These are phyloP conservation scores for Planococcus citri DNA, from an alignment of 1,140 invertebrate genomes.

Conservation along the genomic window DNA sequence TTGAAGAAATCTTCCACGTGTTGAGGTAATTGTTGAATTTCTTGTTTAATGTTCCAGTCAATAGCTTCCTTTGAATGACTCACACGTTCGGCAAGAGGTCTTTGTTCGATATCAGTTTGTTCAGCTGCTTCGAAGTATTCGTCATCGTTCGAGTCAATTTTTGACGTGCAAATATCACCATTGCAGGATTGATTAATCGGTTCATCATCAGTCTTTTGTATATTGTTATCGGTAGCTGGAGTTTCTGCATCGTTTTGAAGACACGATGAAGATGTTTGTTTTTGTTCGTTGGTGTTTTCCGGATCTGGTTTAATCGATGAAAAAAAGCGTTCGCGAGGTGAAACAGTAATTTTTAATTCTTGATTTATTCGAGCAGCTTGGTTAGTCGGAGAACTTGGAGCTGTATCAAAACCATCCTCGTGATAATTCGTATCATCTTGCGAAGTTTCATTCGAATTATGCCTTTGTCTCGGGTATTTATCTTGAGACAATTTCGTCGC, in stretches of 20 bases:
- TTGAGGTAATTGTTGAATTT: background rate
- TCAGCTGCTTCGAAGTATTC: background rate
- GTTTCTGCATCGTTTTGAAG: background rate
- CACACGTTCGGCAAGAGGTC: background rate
- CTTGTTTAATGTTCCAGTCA: background rate
- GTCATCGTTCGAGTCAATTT: background rate
- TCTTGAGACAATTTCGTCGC: background rate
- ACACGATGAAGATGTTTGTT: background rate
- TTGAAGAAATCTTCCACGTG: background rate
- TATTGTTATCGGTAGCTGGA: background rate
- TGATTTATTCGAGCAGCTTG: background rate
- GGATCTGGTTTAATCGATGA: background rate
- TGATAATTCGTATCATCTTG: background rate
- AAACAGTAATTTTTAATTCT: background rate
- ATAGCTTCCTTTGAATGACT: background rate
- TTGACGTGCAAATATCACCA: background rate
- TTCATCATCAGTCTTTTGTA: background rate
- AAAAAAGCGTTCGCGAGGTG: background rate
- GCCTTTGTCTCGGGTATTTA: background rate
- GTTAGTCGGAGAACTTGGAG: background rate
- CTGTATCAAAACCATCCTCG: constrained; percentile 6
- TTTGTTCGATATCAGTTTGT: background rate
- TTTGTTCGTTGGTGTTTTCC: background rate
- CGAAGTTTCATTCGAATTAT: background rate
- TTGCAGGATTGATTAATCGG: background rate